Percentiles rank a stretch among this genome's conserved stretches.
Evolutionary conservation across 2,888 invertebrate species (phyloP).

Genomic region (Luperina nickerlii): DNA sequence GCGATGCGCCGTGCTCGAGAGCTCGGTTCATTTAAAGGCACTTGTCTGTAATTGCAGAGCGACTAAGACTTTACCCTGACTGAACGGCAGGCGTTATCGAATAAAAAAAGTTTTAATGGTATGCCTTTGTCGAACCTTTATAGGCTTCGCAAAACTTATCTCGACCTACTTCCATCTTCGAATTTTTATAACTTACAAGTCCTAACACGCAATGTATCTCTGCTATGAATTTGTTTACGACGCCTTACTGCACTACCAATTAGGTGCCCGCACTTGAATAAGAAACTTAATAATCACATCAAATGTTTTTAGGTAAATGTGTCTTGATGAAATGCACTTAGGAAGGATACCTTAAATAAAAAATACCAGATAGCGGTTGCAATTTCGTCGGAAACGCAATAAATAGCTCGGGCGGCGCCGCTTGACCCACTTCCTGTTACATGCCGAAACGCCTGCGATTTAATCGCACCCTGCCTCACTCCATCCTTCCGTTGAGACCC

Average conservation of each 20-base stretch:
- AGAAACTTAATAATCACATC: slow-evolving; percentile 32
- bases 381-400: slow-evolving; percentile 88
- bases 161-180: slow-evolving; percentile 60
- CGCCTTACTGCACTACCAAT: slow-evolving; percentile 6
- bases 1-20: slow-evolving; percentile 89
- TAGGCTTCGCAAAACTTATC: slow-evolving; percentile 66
- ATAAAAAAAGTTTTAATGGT: slow-evolving; percentile 88
- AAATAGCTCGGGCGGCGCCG: slow-evolving; percentile 87
- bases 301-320: slow-evolving; percentile 30
- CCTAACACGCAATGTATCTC: slow-evolving; percentile 26
- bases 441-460: slow-evolving; percentile 89
- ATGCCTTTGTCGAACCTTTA: slow-evolving; percentile 77
- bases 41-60: slow-evolving; percentile 90
- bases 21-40: slow-evolving; percentile 90
- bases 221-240: slow-evolving; percentile 33
- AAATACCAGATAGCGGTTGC: slow-evolving; percentile 81
- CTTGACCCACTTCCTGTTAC: slow-evolving; percentile 90
- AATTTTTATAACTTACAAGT: slow-evolving; percentile 45
- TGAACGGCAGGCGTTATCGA: slow-evolving; percentile 83
- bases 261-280: slow-evolving; percentile 8
- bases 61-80: slow-evolving; percentile 86
- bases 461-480: slow-evolving; percentile 87
- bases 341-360: slow-evolving; percentile 65
- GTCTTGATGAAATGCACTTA: slow-evolving; percentile 57
- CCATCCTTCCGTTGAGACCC: slow-evolving; percentile 85